phyloP scores from a whole-genome alignment of 2,888 invertebrate genomes.

The Frankliniella intonsa region DNA sequence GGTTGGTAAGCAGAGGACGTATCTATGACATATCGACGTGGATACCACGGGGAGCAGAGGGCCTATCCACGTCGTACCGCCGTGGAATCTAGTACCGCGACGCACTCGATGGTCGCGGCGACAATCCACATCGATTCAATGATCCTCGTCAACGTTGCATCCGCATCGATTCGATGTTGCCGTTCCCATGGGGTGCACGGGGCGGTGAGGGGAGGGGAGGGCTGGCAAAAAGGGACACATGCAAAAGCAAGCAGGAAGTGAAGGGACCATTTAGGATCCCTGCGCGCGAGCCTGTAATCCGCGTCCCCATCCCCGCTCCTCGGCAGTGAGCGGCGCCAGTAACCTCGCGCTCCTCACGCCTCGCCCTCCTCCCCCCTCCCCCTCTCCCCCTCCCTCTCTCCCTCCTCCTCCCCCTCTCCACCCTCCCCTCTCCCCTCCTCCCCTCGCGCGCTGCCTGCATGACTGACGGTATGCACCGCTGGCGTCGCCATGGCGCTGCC shows the following conservation, averaged over 20 bases:
- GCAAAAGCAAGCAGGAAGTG: neutral
- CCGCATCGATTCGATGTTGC: no score
- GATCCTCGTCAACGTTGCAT: no score
- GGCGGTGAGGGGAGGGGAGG: neutral
- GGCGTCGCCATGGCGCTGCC: neutral
- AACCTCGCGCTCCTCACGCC: neutral
- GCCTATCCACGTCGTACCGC: no score
- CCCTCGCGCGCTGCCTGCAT: neutral
- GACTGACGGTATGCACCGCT: neutral
- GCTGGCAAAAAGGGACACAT: neutral
- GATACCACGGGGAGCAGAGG: no score
- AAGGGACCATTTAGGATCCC: neutral
- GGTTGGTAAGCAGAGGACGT: no score
- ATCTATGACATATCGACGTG: no score
- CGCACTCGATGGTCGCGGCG: no score
- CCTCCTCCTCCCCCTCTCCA: neutral
- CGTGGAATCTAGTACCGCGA: no score
- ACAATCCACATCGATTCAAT: no score
- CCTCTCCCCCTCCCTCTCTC: neutral
- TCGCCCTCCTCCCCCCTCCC: neutral
- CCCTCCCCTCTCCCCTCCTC: neutral
- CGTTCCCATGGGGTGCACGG: no score
- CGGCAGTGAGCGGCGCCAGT: neutral
- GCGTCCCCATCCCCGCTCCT: neutral
- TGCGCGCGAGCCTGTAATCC: constrained; percentile 2